A percentile compares a stretch with the other conserved stretches of the same genome.
phyloP scores from a whole-genome alignment of 1,140 invertebrate species.

The Bombus superbus region DNA sequence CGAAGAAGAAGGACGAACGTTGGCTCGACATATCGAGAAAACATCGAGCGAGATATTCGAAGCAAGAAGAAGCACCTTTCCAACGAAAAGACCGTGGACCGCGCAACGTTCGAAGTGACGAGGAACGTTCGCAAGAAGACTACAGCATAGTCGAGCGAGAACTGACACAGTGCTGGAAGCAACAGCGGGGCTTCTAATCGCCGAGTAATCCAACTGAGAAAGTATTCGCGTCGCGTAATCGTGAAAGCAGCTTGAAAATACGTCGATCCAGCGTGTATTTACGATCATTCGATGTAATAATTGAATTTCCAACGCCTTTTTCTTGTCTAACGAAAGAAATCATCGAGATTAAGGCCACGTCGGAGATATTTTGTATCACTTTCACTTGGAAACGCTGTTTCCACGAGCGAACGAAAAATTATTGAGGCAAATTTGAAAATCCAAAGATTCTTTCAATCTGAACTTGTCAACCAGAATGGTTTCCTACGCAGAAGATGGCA shows the following conservation, averaged over 20 bases:
- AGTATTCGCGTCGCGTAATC: not conserved
- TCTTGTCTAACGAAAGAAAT: not conserved
- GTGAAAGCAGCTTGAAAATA: slow-evolving; percentile 9
- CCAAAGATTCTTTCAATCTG: too few species aligned
- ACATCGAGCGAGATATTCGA: too few species aligned
- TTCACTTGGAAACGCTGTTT: not conserved
- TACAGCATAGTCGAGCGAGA: not conserved
- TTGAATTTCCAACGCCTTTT: not conserved
- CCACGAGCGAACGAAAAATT: not conserved
- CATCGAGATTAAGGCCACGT: not conserved
- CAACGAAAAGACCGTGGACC: too few species aligned
- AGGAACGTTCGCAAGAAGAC: not conserved
- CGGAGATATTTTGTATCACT: not conserved
- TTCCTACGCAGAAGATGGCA: too few species aligned
- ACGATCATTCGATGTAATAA: not conserved
- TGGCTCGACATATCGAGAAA: too few species aligned
- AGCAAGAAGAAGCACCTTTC: too few species aligned
- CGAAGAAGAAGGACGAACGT: too few species aligned
- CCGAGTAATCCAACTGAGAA: not conserved
- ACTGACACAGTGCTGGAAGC: not conserved
- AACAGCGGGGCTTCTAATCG: slow-evolving; percentile 29
- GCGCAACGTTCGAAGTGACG: too few species aligned
- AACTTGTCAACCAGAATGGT: too few species aligned
- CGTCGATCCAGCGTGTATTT: not conserved
- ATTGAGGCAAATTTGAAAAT: too few species aligned